phyloP scores from a whole-genome alignment of 2,113 vertebrate species.

The Polypterus senegalus region DNA sequence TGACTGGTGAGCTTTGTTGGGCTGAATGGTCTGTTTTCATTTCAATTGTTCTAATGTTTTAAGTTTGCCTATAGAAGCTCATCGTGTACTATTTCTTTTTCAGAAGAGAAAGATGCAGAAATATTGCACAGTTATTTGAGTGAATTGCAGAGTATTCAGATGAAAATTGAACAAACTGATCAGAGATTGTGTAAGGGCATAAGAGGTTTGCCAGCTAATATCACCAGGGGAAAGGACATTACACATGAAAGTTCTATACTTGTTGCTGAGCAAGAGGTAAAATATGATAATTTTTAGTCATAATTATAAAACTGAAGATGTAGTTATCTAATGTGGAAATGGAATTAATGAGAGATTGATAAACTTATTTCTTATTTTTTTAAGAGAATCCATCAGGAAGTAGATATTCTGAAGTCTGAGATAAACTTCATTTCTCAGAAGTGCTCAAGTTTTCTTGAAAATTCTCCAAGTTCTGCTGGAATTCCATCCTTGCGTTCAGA shows the following conservation, averaged over 20 bases:
- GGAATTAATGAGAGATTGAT: too few relatives aligned
- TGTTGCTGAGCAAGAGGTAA: conserved; percentile 80
- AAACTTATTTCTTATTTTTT: background rate
- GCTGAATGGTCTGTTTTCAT: too few relatives aligned
- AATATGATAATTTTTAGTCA: too few relatives aligned
- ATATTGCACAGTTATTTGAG: conserved; percentile 68
- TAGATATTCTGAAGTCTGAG: conserved; percentile 57
- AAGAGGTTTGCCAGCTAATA: conserved; percentile 47
- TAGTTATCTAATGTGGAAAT: too few relatives aligned
- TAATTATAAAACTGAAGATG: too few relatives aligned
- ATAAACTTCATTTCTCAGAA: conserved; percentile 58
- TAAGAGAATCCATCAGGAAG: conserved; percentile 60
- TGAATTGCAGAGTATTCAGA: conserved; percentile 70
- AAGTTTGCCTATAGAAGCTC: too few relatives aligned
- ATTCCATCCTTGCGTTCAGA: conserved; percentile 64
- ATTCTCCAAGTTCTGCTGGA: conserved; percentile 66
- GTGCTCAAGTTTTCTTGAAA: conserved; percentile 70
- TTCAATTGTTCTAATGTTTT: too few relatives aligned
- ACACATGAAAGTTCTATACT: conserved; percentile 50
- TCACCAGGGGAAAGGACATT: conserved; percentile 38
- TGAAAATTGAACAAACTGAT: conserved; percentile 71
- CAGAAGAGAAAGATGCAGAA: conserved; percentile 90
- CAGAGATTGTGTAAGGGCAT: conserved; percentile 60
- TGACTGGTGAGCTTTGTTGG: too few relatives aligned
- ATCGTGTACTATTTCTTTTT: background rate